Percentiles rank a stretch among this genome's conserved stretches.
Conservation (phyloP, 2,888 invertebrate species). For the Agonum fuliginosum region DNA sequence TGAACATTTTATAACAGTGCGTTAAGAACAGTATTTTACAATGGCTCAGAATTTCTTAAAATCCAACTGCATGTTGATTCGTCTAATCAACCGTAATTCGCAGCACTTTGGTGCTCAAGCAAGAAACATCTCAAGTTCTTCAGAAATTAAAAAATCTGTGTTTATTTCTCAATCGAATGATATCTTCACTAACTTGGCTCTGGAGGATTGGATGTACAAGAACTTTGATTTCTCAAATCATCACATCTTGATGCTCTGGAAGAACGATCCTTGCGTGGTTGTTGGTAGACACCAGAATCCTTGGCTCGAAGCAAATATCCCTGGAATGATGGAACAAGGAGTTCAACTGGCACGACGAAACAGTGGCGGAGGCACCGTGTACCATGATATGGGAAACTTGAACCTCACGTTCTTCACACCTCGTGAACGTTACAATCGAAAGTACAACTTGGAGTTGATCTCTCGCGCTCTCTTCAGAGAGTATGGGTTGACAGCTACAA, state of each 20-base stretch:
- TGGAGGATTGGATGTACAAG: constrained; percentile 97
- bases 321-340: constrained; percentile 78
- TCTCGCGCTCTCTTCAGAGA: constrained; percentile 87
- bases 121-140: constrained; percentile 12
- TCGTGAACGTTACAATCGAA: constrained; percentile 87
- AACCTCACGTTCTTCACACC: constrained; percentile 95
- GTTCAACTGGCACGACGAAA: constrained; percentile 90
- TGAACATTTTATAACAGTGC: constrained; percentile 18
- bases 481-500: constrained; percentile 85
- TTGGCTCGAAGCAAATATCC: constrained; percentile 92
- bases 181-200: constrained; percentile 93
- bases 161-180: constrained; percentile 94
- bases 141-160: constrained; percentile 85
- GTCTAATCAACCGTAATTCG: constrained; percentile 25
- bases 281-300: constrained; percentile 98
- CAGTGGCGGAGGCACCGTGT: constrained; percentile 97
- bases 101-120: background rate
- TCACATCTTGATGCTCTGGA: constrained; percentile 93
- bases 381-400: constrained; percentile 95
- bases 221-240: constrained; percentile 89
- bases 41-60: constrained; percentile 54
- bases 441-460: constrained; percentile 91
- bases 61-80: constrained; percentile 36
- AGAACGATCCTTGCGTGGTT: constrained; percentile 95
- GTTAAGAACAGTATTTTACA: constrained; percentile 53